A percentile compares a stretch with the other conserved stretches of the same genome.
These are phyloP conservation scores for Lasioglossum figueresi DNA, from an alignment of 2,888 invertebrate genomes.

Conservation along the genomic window DNA sequence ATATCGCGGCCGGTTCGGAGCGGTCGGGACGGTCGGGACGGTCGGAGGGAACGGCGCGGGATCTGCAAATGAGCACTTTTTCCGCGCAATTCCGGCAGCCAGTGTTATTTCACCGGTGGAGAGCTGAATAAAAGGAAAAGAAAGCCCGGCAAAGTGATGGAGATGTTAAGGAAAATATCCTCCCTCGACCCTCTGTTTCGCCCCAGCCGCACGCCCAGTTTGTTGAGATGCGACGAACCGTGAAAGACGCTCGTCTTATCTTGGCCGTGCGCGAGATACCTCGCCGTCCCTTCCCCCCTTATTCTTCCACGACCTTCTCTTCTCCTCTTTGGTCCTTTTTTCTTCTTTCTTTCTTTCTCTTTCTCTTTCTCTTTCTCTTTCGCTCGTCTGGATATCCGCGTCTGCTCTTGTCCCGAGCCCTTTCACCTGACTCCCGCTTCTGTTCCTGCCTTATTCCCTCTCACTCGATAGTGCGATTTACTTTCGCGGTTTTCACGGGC, in stretches of 20 bases:
- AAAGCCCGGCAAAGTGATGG: conserved; percentile 49
- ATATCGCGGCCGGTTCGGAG: conserved; percentile 52
- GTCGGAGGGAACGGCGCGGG: conserved; percentile 43
- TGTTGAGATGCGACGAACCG: conserved; percentile 69
- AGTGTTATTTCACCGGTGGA: conserved; percentile 59
- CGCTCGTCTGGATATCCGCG: not conserved
- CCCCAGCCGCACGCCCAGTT: conserved; percentile 42
- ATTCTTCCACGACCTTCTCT: conserved; percentile 6
- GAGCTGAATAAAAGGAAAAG: conserved; percentile 56
- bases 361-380: no score
- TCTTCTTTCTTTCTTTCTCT: not conserved
- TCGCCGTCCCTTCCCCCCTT: not conserved
- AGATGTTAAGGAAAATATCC: conserved; percentile 71
- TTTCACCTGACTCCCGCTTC: not conserved
- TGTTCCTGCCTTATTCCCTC: not conserved
- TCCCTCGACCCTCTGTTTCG: conserved; percentile 41
- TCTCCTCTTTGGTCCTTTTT: not conserved
- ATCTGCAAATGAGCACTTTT: conserved; percentile 75
- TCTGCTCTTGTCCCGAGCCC: not conserved
- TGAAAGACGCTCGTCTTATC: conserved; percentile 70
- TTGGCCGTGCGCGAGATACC: conserved; percentile 50
- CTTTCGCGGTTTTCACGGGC: conserved; percentile 35
- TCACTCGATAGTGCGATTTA: conserved; percentile 39
- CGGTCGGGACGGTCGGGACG: conserved; percentile 19
- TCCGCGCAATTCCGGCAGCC: conserved; percentile 65